Evolutionary conservation across 2,113 vertebrate species (phyloP), one percentile per base, ranked within the genome.

Genomic region (Charina bottae): DNA sequence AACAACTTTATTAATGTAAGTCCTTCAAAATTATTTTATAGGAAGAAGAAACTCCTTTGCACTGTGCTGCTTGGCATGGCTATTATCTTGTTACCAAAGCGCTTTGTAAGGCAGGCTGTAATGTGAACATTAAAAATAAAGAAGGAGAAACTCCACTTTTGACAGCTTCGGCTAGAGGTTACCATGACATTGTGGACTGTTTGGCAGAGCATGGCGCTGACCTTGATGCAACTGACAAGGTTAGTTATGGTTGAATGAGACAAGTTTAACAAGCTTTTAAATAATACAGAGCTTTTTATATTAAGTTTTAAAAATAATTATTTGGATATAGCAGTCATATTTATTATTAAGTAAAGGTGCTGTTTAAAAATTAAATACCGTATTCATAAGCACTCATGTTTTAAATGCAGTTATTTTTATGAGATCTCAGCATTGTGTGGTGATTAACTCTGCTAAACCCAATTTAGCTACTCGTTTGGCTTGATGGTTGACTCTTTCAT

Each of bases 21-120:
- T 93, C 84, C 93, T 90, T n/a, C 1, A 46, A 1, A 15, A 53
- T 89, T 37, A 87, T 92, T 92, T 91, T 89, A 28, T 2, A 99
- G 99, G 99, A 99, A 96, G 98, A 99, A 96, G 99, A 99, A 97
- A 99, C 98, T 0, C 98, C 99, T 3, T 96, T 99, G 86, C 99
- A 99, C 89, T 99, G 99, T 58, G 99, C 99, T 1, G 98, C 99
- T 78, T 99, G 99, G 99, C 99, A 99, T 0, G 99, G 99, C 59
- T 99, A 99, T 94, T 98, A 98, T 0, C 93, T 98, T 0, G 99
- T 99, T 83, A 98, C 99, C 85, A 97, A 97, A 94, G 98, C 97
- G 0, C 97, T 99, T 7, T 99, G 99, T 94, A 97, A 98, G 96
- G 98, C 98, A 0, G 97, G 98, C 68, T 99, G 99, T 94, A 96